phyloP scores from a whole-genome alignment of 1,140 invertebrate species.

The Coelopa frigida region DNA sequence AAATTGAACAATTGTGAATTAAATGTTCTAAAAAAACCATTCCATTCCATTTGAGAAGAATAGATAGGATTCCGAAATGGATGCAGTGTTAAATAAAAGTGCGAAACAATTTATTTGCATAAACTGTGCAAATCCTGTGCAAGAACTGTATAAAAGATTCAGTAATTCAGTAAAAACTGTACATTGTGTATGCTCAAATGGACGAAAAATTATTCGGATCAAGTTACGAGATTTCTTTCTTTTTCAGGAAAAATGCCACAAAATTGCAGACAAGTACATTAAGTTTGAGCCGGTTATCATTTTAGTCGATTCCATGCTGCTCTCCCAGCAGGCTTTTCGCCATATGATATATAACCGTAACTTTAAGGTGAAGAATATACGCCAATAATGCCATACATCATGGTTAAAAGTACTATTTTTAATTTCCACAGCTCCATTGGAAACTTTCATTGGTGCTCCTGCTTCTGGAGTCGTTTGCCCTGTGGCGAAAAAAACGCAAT shows the following conservation, averaged over 20 bases:
- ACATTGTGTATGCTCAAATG: conserved; percentile 59
- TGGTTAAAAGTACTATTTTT: conserved; percentile 10
- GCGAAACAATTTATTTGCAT: conserved; percentile 51
- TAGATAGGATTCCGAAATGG: conserved; percentile 8
- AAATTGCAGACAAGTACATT: conserved; percentile 78
- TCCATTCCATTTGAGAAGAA: too few species aligned
- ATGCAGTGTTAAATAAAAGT: background rate
- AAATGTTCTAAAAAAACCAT: too few species aligned
- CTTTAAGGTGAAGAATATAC: conserved; percentile 51
- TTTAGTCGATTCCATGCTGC: conserved; percentile 70
- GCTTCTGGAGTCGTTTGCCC: conserved; percentile 54
- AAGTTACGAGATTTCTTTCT: conserved; percentile 8
- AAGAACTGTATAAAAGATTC: conserved; percentile 59
- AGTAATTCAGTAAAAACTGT: conserved; percentile 60
- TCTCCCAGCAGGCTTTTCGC: conserved; percentile 71
- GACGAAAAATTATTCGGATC: background rate
- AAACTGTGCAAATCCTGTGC: conserved; percentile 55
- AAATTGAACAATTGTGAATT: too few species aligned
- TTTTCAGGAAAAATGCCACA: conserved; percentile 62
- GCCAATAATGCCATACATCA: background rate
- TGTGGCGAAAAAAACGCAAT: conserved; percentile 45
- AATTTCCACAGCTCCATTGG: conserved; percentile 51
- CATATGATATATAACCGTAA: conserved; percentile 73
- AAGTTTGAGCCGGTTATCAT: conserved; percentile 81
- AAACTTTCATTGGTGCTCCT: conserved; percentile 53